Conservation (phyloP, 2,888 invertebrate species). For the Drosophila colorata region DNA sequence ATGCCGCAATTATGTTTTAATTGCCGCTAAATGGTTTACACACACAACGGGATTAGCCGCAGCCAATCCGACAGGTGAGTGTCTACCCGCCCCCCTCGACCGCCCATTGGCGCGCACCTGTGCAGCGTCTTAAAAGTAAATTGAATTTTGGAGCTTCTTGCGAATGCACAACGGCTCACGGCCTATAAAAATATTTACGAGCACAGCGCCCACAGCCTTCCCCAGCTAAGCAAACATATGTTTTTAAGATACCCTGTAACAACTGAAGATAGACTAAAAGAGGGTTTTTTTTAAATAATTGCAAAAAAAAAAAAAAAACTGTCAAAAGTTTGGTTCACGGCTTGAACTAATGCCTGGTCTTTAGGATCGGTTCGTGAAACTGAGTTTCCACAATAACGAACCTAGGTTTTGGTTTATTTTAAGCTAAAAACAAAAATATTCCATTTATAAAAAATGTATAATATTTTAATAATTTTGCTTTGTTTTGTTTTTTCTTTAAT, state of each 20-base stretch:
- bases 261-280: too few species aligned
- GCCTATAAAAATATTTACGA: slow-evolving; percentile 82
- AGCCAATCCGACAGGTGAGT: slow-evolving; percentile 52
- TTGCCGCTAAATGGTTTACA: slow-evolving; percentile 75
- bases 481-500: too few species aligned
- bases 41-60: slow-evolving; percentile 72
- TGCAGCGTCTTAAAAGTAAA: slow-evolving; percentile 43
- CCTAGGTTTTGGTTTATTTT: too few species aligned
- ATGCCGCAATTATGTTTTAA: slow-evolving; percentile 78
- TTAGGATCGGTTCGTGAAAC: too few species aligned
- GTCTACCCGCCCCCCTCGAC: not conserved
- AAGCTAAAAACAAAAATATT: too few species aligned
- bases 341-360: too few species aligned
- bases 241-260: slow-evolving; percentile 33
- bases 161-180: slow-evolving; percentile 34
- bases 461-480: too few species aligned
- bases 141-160: slow-evolving; percentile 61
- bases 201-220: slow-evolving; percentile 4
- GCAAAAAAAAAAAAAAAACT: too few species aligned
- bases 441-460: too few species aligned
- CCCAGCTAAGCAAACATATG: slow-evolving; percentile 65
- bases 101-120: slow-evolving; percentile 2
- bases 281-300: not conserved
- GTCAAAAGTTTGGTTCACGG: too few species aligned
- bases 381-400: too few species aligned